Conservation (phyloP, 2,797 vertebrate genomes). For the Dendrocincla fuliginosa region DNA sequence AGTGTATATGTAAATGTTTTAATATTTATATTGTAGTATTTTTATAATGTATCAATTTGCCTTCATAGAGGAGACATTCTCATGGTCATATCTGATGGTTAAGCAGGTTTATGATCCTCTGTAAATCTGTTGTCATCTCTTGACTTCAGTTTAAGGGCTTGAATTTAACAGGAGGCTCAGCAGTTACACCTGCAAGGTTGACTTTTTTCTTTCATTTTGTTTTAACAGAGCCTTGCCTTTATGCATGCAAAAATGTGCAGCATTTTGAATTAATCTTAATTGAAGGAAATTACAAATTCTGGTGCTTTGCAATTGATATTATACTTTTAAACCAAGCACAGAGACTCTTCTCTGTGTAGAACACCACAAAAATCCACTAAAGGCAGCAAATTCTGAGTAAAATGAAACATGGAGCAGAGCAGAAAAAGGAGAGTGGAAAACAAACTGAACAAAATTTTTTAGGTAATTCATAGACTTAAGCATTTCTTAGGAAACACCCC, state of each 20-base stretch:
- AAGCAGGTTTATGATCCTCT: background rate
- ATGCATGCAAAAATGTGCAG: background rate
- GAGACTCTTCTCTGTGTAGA: background rate
- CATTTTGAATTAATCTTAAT: background rate
- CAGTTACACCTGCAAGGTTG: background rate
- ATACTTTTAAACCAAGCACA: background rate
- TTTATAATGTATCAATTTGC: background rate
- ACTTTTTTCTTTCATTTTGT: background rate
- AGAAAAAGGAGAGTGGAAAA: background rate
- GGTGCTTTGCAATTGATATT: background rate
- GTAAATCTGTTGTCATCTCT: background rate
- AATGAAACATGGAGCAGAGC: background rate
- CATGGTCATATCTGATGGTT: background rate
- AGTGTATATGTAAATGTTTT: background rate
- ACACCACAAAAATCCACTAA: background rate
- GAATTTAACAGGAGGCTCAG: background rate
- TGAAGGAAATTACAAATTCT: background rate
- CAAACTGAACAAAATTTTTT: background rate
- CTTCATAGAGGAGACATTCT: background rate
- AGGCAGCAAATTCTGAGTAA: background rate
- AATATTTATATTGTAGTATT: background rate
- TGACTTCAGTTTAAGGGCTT: background rate
- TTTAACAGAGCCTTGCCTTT: background rate
- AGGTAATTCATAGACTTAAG: background rate
- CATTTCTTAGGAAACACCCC: background rate